These are phyloP conservation scores for Scomber japonicus DNA, from an alignment of 2,113 vertebrate genomes.

Conservation along the genomic window DNA sequence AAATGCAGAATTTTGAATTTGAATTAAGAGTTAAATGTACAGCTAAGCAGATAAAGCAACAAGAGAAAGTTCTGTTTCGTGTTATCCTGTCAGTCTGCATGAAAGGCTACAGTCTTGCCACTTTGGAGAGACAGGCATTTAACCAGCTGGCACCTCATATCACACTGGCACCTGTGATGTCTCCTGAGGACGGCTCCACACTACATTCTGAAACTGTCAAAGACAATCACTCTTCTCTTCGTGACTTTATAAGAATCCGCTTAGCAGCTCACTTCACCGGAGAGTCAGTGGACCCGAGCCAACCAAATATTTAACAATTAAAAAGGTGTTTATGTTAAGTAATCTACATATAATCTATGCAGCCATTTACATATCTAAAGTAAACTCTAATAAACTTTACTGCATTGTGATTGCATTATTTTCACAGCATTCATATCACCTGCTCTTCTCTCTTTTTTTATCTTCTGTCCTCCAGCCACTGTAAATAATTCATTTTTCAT, in stretches of 20 bases:
- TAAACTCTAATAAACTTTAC: constrained; percentile 61
- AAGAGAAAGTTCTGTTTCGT: background rate
- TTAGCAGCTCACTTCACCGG: constrained; percentile 28
- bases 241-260: constrained; percentile 26
- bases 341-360: constrained; percentile 22
- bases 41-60: background rate
- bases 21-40: background rate
- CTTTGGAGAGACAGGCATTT: constrained; percentile 35
- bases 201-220: constrained; percentile 30
- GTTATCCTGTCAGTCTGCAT: constrained; percentile 30
- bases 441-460: constrained; percentile 75
- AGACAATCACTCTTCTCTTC: constrained; percentile 33
- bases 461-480: constrained; percentile 71
- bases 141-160: constrained; percentile 45
- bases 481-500: constrained; percentile 87
- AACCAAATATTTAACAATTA: constrained; percentile 19
- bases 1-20: too few species aligned
- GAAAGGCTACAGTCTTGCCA: constrained; percentile 13
- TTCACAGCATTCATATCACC: constrained; percentile 82
- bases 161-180: constrained; percentile 44
- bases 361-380: constrained; percentile 24
- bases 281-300: constrained; percentile 7
- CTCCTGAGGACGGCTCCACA: constrained; percentile 29
- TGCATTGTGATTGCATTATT: constrained; percentile 52
- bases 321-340: constrained; percentile 17